These are phyloP conservation scores for Muschampia plurimacula DNA, from an alignment of 2,888 invertebrate genomes.

Conservation along the genomic window DNA sequence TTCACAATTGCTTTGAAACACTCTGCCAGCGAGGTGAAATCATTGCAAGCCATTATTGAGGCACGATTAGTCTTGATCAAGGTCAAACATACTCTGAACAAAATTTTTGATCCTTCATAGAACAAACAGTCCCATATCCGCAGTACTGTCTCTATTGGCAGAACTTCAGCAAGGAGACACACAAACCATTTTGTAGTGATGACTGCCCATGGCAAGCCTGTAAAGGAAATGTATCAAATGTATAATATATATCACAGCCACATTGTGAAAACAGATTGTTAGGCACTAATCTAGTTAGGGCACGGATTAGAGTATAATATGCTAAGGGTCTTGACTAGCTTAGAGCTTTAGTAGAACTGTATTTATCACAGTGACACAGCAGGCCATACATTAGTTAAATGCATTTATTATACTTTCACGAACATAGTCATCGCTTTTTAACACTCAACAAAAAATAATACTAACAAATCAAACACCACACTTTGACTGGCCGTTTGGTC, in stretches of 20 bases:
- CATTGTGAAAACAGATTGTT: no score
- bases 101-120: slow-evolving; percentile 96
- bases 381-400: no score
- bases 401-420: no score
- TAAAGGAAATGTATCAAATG: not conserved
- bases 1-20: slow-evolving; percentile 93
- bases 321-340: no score
- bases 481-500: no score
- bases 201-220: slow-evolving; percentile 94
- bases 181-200: slow-evolving; percentile 98
- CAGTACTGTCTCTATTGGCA: slow-evolving; percentile 97
- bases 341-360: no score
- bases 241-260: not conserved
- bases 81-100: slow-evolving; percentile 95
- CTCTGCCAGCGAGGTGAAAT: slow-evolving; percentile 92
- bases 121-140: slow-evolving; percentile 98
- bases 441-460: no score
- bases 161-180: slow-evolving; percentile 96
- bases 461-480: no score
- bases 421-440: no score
- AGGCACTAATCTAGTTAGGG: no score
- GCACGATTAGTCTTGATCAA: slow-evolving; percentile 91
- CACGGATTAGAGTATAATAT: no score
- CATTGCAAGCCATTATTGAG: slow-evolving; percentile 90
- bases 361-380: no score